Evolutionary conservation across 2,797 vertebrate genomes (phyloP), one percentile per base, ranked within the genome.

Genomic region (Platalea minor): DNA sequence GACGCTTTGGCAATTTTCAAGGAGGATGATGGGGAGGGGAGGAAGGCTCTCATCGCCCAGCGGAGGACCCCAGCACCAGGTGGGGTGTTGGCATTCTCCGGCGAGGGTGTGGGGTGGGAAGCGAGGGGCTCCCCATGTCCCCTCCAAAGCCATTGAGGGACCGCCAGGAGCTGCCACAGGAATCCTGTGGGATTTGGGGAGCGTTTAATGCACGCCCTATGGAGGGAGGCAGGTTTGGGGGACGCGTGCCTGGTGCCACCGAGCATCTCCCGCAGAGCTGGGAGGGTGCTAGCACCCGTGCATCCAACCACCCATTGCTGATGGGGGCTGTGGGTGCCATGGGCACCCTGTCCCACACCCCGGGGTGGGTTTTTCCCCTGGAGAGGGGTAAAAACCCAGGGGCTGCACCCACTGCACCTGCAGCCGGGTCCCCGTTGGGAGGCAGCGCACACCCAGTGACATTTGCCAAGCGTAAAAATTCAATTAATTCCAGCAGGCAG

Each of bases 401-500:
- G 74, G 74, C 73, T 88, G 90, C 0, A 3, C 93, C 90, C 2
- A 6, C 53, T 78, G 86, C 90, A 96, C 93, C 96, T 91, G 93
- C 89, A 81, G 88, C 96, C 61, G 85, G 96, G 97, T 98, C 97
- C 95, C 97, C 46, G 83, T 97, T 97, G 95, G 95, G 78, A 97
- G 97, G 97, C 97, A 96, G 89, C 64, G 92, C 65, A 78, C 98
- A 96, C 97, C 98, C 97, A 97, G 97, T 98, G 98, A 98, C 98
- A 98, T 99, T 98, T 98, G 97, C 98, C 87, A 85, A 98, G 98
- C 97, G 93, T 98, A 98, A 98, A 98, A 98, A 98, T 98, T 98
- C 98, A 99, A 99, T 99, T 99, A 99, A 99, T 99, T 99, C 99
- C 98, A 98, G 98, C 98, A 99, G 98, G 98, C 98, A 98, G 99